Evolutionary conservation across 2,888 invertebrate genomes (phyloP).

Genomic region (Neocrepidodera transversa): DNA sequence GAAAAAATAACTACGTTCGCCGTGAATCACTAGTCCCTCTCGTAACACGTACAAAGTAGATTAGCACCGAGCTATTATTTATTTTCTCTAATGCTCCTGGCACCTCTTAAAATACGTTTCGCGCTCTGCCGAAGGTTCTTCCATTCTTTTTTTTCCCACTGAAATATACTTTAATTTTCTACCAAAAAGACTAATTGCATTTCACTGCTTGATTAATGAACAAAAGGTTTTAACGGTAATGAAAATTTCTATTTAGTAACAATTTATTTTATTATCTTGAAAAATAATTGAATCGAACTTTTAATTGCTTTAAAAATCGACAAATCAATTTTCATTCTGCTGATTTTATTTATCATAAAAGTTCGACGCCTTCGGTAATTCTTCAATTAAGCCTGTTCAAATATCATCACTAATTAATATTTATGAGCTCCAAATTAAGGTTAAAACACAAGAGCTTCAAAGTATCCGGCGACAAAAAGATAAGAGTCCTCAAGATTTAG

Average conservation of each 20-base stretch:
- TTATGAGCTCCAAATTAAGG: slow-evolving; percentile 17
- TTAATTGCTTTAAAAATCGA: background rate
- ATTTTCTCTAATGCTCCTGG: slow-evolving; percentile 42
- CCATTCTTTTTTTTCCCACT: slow-evolving; percentile 35
- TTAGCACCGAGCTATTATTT: slow-evolving; percentile 45
- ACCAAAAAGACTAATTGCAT: slow-evolving; percentile 43
- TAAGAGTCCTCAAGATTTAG: slow-evolving; percentile 10
- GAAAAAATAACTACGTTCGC: slow-evolving; percentile 34
- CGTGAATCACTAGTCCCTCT: slow-evolving; percentile 39
- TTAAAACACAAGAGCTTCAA: slow-evolving; percentile 11
- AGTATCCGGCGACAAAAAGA: slow-evolving; percentile 12
- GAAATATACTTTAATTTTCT: slow-evolving; percentile 50
- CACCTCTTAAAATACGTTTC: slow-evolving; percentile 39
- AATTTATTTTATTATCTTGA: background rate
- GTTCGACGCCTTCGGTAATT: background rate
- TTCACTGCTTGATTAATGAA: slow-evolving; percentile 30
- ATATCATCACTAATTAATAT: slow-evolving; percentile 27
- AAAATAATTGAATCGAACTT: background rate
- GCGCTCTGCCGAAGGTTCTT: slow-evolving; percentile 30
- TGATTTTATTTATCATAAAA: slow-evolving; percentile 14
- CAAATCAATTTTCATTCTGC: background rate
- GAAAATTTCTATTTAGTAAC: background rate
- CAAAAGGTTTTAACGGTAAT: slow-evolving; percentile 28
- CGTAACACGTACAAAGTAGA: slow-evolving; percentile 45
- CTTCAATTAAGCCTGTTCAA: slow-evolving; percentile 15